Evolutionary conservation across 2,797 vertebrate species (phyloP).

Genomic region (Bufotes viridis): DNA sequence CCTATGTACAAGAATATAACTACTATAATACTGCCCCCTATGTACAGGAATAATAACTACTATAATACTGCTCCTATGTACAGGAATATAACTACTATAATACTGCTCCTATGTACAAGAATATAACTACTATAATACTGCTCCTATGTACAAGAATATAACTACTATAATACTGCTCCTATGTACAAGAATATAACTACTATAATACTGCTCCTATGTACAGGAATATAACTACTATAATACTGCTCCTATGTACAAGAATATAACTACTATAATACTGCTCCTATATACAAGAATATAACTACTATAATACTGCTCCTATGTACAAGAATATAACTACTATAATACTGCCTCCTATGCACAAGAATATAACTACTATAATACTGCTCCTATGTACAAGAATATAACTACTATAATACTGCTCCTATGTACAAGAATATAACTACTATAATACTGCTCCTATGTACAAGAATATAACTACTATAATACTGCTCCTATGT

Average conservation of each 20-base stretch:
- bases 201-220: conserved; percentile 6
- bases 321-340: conserved; percentile 3
- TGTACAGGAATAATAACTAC: conserved; percentile 4
- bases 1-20: conserved; percentile 2
- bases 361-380: conserved; percentile 8
- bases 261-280: conserved; percentile 4
- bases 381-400: neutral
- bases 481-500: neutral
- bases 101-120: conserved; percentile 1
- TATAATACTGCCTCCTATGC: conserved; percentile 1
- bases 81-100: conserved; percentile 12
- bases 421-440: no score
- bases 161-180: neutral
- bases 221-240: conserved; percentile 5
- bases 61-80: neutral
- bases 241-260: neutral
- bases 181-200: conserved; percentile 3
- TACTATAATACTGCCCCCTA: conserved; percentile 8
- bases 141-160: conserved; percentile 1
- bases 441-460: no score
- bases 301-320: conserved; percentile 9
- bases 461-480: neutral
- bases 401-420: neutral
- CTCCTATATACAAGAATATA: neutral
- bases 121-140: neutral